Evolutionary conservation across 1,140 invertebrate genomes (phyloP), one percentile per base, ranked within the genome.

Genomic region (Spodoptera litura): DNA sequence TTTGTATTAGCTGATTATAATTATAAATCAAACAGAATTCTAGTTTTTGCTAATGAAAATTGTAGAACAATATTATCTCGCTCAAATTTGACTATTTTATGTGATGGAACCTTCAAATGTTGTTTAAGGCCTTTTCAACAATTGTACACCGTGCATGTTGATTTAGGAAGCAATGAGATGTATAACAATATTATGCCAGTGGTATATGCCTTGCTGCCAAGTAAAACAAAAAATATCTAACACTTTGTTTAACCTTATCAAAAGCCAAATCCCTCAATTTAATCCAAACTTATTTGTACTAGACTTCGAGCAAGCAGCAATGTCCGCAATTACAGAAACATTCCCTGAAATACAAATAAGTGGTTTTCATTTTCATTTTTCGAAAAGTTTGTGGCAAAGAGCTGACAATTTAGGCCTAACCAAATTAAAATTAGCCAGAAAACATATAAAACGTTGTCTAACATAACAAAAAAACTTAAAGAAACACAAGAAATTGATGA

Each of bases 311-410:
- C 52, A 53, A 15, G 52, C 52, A 53, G 52, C 52, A 53, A 53
- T 53, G 52, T 53, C 52, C 52, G 52, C 52, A 13, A 53, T 53
- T 53, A 53, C 11, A 53, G n/a, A 53, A 12, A 53, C n/a, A 53
- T 53, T 53, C n/a, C 52, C 52, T 4, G 52, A 53, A 53, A 53
- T 4, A 53, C 52, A 53, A 53, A 53, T 53, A 53, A 53, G 52
- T 53, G 52, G 10, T 53, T 53, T 2, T 53, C 52, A 53, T 15
- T 53, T 53, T 53, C 52, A 53, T 15, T 53, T 53, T 53, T 53
- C 52, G 52, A 53, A 53, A 53, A 53, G 52, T 53, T 53, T 53
- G 52, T 53, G 52, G 52, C 52, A 53, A 53, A 53, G n/a, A 53
- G 52, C 52, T 53, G 52, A 53, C 4, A 15, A 53, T 13, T 53